Base-by-base conservation (phyloP, 2,888 invertebrate genomes). In the Carpatolechia fugitivella region DNA sequence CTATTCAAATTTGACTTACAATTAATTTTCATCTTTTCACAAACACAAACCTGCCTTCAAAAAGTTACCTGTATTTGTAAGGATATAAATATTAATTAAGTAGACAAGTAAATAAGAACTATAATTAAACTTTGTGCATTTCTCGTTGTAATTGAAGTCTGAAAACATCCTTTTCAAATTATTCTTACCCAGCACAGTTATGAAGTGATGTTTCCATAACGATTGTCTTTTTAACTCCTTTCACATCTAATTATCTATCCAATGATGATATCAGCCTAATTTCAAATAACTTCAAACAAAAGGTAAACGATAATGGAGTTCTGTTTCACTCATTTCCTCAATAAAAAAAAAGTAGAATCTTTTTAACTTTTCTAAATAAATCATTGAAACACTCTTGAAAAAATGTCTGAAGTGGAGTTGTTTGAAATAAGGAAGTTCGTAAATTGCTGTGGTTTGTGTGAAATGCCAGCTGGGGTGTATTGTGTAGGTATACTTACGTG, bases 401-500 rank as follows among this genome's bases (percentile, higher is more conserved):
- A 44, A 47, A 47, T 31, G 11, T 11, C 31, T 47, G 16, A 31
- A 31, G 47, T 31, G 31, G 16, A 47, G 47, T 47, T 47, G 31
- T 47, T 47, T 47, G 47, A 16, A 47, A 47, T 47, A 31, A 31
- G 40, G 30, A 47, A 44, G 44, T 31, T 47, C 10, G 30, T 47
- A 46, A 29, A 24, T 46, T 29, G 29, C 46, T 18, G 47, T 13
- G 47, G 47, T 47, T 16, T 31, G 47, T 31, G 47, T 47, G 31
- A 31, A 47, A 16, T 31, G 30, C n/a, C 44, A 44, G 44, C 24
- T 50, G 24, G 20, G 16, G 10, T 6, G 24, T 24, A 24, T 24
- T 24, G 36, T 38, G 38, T n/a, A 20, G 16, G 20, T 24, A 13
- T 35, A 49, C 29, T 36, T 20, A 49, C 41, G 11, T n/a, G 18